Evolutionary conservation across 2,888 invertebrate genomes (phyloP).

Genomic region (Frankliniella fusca): DNA sequence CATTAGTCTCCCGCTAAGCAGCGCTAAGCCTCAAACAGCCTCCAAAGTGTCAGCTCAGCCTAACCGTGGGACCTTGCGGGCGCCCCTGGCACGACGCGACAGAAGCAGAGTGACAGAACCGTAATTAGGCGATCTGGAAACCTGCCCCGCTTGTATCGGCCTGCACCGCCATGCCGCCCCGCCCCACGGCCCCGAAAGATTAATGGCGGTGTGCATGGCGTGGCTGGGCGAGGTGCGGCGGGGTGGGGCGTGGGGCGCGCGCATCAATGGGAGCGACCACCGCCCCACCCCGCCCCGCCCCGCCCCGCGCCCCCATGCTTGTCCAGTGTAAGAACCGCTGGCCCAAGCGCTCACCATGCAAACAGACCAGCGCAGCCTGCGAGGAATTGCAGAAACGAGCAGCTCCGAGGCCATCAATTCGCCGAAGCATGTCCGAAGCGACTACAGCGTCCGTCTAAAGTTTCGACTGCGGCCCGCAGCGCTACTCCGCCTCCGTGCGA

Average conservation of each 20-base stretch:
- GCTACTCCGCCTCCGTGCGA: no score
- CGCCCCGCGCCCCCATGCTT: no score
- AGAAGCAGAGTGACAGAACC: not conserved
- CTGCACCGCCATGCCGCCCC: not conserved
- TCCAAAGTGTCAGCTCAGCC: not conserved
- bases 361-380: no score
- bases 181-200: not conserved
- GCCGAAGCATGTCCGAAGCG: no score
- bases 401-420: no score
- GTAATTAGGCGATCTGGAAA: slow-evolving; percentile 1
- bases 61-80: not conserved
- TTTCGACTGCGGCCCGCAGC: no score
- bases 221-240: not conserved
- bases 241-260: not conserved
- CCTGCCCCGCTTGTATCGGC: not conserved
- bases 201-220: not conserved
- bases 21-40: slow-evolving; percentile 22
- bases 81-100: not conserved
- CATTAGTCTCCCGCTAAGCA: slow-evolving; percentile 25
- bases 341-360: no score
- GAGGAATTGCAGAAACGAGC: no score
- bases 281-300: no score
- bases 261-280: not conserved
- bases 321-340: no score
- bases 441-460: no score